Evolutionary conservation across 2,888 invertebrate genomes (phyloP).

Genomic region (Thymelicus acteon): DNA sequence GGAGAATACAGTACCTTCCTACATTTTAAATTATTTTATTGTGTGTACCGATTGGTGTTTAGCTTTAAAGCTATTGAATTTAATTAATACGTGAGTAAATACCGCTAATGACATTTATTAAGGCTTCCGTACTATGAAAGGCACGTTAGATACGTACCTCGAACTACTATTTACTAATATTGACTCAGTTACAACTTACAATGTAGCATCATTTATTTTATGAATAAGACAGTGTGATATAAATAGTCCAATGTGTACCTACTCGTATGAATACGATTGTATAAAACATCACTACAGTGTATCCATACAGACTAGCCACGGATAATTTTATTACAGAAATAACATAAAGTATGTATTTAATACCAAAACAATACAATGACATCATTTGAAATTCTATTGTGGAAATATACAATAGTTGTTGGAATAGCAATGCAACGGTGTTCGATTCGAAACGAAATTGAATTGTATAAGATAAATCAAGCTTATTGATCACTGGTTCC

Average conservation of each 20-base stretch:
- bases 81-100: no score
- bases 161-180: no score
- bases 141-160: no score
- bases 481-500: slow-evolving; percentile 11
- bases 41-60: not conserved
- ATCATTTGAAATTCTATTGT: slow-evolving; percentile 22
- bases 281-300: no score
- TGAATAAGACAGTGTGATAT: no score
- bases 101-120: no score
- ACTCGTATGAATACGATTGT: no score
- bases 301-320: not conserved
- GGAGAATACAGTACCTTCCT: not conserved
- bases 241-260: no score
- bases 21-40: not conserved
- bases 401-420: slow-evolving; percentile 13
- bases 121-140: no score
- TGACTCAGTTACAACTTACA: no score
- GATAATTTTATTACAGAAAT: slow-evolving; percentile 5
- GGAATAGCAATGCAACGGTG: slow-evolving; percentile 16
- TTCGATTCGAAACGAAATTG: slow-evolving; percentile 10
- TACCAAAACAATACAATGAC: slow-evolving; percentile 16
- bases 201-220: no score
- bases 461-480: slow-evolving; percentile 31
- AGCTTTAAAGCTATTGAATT: no score
- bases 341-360: slow-evolving; percentile 5